Evolutionary conservation across 2,797 vertebrate species (phyloP), one percentile per base, ranked within the genome.

Genomic region (Sebastes steindachneri): DNA sequence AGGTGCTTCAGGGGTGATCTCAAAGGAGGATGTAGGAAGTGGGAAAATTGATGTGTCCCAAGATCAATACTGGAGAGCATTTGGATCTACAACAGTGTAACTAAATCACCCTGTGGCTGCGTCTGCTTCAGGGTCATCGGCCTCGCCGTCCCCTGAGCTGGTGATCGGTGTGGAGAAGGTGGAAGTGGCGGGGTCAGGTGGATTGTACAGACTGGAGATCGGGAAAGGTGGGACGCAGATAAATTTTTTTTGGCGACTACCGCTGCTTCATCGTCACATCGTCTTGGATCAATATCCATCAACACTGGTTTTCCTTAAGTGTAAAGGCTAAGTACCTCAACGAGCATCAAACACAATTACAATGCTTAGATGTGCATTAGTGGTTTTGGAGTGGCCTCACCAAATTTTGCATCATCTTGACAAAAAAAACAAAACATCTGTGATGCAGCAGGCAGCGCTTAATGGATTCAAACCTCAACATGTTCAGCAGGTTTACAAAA

Each of bases 11-110:
- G 72, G 79, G 77, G 63, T 70, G 72, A 85, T 85, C 86, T 92
- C 84, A 64, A 82, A 83, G 75, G 88, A 91, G 90, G 86, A 93
- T 90, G 85, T 89, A 95, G 94, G 94, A 95, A 92, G 94, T 94
- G 91, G 91, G 89, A 73, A 69, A 90, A 94, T 92, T 87, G 92
- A 96, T 89, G 92, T 82, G 88, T 86, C 72, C 86, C 21, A 0
- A 77, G 89, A 95, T 96, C 94, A 86, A 95, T 95, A 89, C 54
- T 64, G 78, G 88, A 92, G 84, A 88, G 84, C 75, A 82, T 93
- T 89, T 26, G 28, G 83, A 90, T 88, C 83, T 90, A 62, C 89
- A 78, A 86, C 79, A 55, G 77, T 93, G 94, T 80, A 95, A 95
- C 92, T 77, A 62, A 91, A 95, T 89, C 91, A 62, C 68, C 62